Evolutionary conservation across 2,113 vertebrate genomes (phyloP), one percentile per base, ranked within the genome.

Genomic region (Chascanopsetta lugubris): DNA sequence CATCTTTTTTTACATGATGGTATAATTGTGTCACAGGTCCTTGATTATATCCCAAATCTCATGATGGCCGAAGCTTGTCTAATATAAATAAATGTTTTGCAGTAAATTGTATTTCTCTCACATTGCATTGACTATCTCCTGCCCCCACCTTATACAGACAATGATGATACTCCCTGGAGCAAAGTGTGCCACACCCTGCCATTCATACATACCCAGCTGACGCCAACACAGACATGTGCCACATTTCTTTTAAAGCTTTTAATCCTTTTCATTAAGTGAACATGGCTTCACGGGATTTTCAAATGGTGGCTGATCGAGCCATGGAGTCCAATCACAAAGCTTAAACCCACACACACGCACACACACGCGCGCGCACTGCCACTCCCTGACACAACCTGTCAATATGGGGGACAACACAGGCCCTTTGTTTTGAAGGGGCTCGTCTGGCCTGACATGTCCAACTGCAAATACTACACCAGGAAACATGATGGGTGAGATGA

Each of bases 301-400:
- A 50, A 0, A 59, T 55, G 22, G 27, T 29, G 29, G 15, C 21
- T 32, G 59, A 55, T 8, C 26, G 17, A 64, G 4, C 3, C 29
- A 3, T 17, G 25, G 32, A 24, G 49, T 22, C 61, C 29, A 67
- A 56, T 38, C 49, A 53, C 24, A 67, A 2, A 61, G 42, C 43
- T 38, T 48, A 9, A 34, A 55, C 20, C 36, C 2, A 26, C 3
- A 62, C 8, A 43, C 2, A 47, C 25, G 3, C 18, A 53, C 20
- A 29, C 38, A 75, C 51, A 45, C n/a, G n/a, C n/a, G 54, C 18
- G 65, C 5, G 56, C 45, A 10, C 55, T 50, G 76, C 80, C 40
- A 78, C 78, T 84, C 82, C 76, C 82, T 83, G 22, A 1, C n/a
- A 9, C 64, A 80, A 61, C 4, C 8, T 48, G 70, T 20, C 55